Base-by-base conservation (phyloP, 2,797 vertebrate species). In the Percopsis omiscomaycus region DNA sequence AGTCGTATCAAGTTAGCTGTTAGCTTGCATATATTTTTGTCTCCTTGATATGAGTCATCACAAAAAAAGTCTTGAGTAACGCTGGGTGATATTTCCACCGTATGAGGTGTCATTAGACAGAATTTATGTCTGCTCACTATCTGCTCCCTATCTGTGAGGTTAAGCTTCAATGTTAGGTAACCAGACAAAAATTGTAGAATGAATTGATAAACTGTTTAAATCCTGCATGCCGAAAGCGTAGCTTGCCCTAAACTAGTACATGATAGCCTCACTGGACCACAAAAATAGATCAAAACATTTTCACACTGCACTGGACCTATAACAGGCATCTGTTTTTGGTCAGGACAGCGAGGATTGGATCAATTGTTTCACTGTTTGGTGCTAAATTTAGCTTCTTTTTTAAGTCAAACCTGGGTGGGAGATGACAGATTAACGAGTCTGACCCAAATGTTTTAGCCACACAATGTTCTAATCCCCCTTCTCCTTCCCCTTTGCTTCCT, bases 381-480 rank as follows among this genome's bases (percentile, higher is more conserved):
- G 48, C 67, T 82, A 78, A 76, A 80, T 83, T 79, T 76, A 76
- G 68, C 13, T 37, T 72, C 77, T 44, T 73, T 55, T 73, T 81
- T 63, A 54, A 48, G 53, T 69, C 58, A 82, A 78, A 69, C 49
- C 59, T 69, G 47, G 29, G 69, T 50, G 6, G 50, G 59, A 62
- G 70, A 73, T 71, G 72, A 83, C 68, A 83, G 65, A 85, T 75
- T 76, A 27, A 66, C 73, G 55, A 70, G 62, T 74, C 66, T 78
- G 75, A 77, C 75, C 59, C 51, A 80, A 68, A 82, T 61, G 56
- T 54, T 29, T 70, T 56, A 60, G 71, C 70, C 61, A 61, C 59
- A 84, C 59, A 75, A 63, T 71, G 64, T 77, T 82, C 53, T 68
- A 64, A 65, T 66, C 50, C 48, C 65, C 54, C 56, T 49, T 49